Percentiles rank a stretch among this genome's conserved stretches.
These are phyloP conservation scores for Odontothrips loti DNA, from an alignment of 2,888 invertebrate species.

Conservation along the genomic window DNA sequence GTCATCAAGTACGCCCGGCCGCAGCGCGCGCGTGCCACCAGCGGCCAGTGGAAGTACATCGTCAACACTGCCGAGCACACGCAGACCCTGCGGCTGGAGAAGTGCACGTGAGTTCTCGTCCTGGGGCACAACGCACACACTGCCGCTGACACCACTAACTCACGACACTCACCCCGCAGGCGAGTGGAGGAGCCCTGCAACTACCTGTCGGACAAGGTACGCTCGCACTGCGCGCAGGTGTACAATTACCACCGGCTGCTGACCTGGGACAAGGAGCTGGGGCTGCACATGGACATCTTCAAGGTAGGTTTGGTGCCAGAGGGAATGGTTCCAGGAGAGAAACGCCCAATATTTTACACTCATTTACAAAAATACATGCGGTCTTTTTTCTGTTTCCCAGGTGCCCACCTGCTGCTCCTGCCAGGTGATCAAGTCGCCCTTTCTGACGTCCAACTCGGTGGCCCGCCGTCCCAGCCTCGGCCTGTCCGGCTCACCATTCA, in stretches of 20 bases:
- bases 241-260: conserved; percentile 77
- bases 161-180: conserved; percentile 48
- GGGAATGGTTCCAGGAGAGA: too few relatives aligned
- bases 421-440: conserved; percentile 57
- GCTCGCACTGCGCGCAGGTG: conserved; percentile 76
- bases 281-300: conserved; percentile 78
- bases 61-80: conserved; percentile 81
- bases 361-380: too few relatives aligned
- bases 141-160: background rate
- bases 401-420: conserved; percentile 78
- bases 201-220: conserved; percentile 72
- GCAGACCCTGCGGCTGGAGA: conserved; percentile 74
- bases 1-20: conserved; percentile 74
- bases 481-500: background rate
- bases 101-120: conserved; percentile 62
- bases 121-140: background rate
- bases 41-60: conserved; percentile 80
- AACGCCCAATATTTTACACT: background rate
- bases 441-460: background rate
- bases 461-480: background rate
- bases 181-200: conserved; percentile 71
- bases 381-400: conserved; percentile 44
- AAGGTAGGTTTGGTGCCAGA: conserved; percentile 58
- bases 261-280: conserved; percentile 75
- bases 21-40: conserved; percentile 72